phyloP scores from a whole-genome alignment of 2,113 vertebrate species.

The Chaetura pelagica region DNA sequence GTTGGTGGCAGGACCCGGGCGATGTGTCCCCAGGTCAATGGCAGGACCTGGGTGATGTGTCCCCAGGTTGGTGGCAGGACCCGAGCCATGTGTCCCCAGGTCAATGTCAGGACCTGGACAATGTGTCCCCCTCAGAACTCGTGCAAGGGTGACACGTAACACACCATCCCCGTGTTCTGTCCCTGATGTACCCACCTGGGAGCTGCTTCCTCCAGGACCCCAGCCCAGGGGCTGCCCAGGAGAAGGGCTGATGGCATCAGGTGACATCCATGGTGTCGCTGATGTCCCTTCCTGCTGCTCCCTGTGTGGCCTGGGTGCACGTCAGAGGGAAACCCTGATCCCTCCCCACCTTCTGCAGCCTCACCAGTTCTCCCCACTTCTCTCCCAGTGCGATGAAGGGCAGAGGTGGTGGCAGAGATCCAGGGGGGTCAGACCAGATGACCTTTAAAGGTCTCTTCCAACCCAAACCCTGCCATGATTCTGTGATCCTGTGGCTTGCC shows the following conservation, averaged over 20 bases:
- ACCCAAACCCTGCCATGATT: not conserved
- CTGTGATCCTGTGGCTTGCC: not conserved
- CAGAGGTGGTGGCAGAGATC: not conserved
- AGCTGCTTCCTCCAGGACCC: not conserved
- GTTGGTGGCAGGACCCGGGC: no score
- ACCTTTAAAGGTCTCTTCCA: not conserved
- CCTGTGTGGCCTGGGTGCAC: not conserved
- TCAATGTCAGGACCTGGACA: no score
- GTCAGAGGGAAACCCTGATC: not conserved
- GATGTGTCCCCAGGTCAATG: no score
- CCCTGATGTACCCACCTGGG: not conserved
- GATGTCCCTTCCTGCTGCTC: not conserved
- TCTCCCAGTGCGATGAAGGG: no score
- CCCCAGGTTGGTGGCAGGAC: no score
- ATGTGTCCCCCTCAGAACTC: not conserved
- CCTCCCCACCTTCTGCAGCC: not conserved
- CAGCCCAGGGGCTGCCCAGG: not conserved
- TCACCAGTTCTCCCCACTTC: fast-evolving
- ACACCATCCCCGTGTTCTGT: not conserved
- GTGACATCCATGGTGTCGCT: not conserved
- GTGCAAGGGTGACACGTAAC: fast-evolving
- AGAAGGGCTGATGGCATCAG: not conserved
- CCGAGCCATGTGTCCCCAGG: no score
- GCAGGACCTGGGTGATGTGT: no score
- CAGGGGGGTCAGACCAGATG: fast-evolving